Evolutionary conservation across 2,797 vertebrate species (phyloP), one percentile per base, ranked within the genome.

Genomic region (Enteromius afrohamiltoni): DNA sequence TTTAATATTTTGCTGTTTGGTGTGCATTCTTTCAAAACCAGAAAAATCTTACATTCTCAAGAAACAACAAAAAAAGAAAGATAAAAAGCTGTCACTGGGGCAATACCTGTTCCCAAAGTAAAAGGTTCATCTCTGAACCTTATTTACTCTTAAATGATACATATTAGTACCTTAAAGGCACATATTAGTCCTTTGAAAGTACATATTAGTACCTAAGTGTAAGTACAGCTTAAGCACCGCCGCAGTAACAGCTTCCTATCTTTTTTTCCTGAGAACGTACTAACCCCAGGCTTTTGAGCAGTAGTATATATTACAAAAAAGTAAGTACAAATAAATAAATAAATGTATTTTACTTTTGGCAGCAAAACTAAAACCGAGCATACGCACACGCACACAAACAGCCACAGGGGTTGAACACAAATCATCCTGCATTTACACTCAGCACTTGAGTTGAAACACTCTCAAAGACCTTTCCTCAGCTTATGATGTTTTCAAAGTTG

Each of bases 401-500:
- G 21, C 21, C 64, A 62, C 26, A 23, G 47, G 55, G 16, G 34
- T 29, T 21, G 78, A 60, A 60, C 60, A 64, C 47, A 77, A 74
- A 80, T 49, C 34, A 60, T n/a, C 31, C n/a, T 14, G 13, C 13
- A 64, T 45, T 26, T 14, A 23, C 17, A 67, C 42, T 53, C 19
- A 40, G 34, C 31, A 26, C 23, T 55, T 2, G 14, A 60, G 49
- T 37, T 80, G 6, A 81, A 77, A 49, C 34, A 76, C 23, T 74
- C 60, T 58, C 65, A 49, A 23, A 73, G 64, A 77, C 70, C 47
- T 78, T 79, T 37, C 29, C 34, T 70, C 53, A 76, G 49, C 60
- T 79, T 51, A 29, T 40, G 26, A 58, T 67, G 73, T 79, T 75
- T 21, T 69, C 62, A 58, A 37, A 73, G 69, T 79, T 47, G 17